These are phyloP conservation scores for Cisticola juncidis DNA, from an alignment of 2,113 vertebrate species.

Conservation along the genomic window DNA sequence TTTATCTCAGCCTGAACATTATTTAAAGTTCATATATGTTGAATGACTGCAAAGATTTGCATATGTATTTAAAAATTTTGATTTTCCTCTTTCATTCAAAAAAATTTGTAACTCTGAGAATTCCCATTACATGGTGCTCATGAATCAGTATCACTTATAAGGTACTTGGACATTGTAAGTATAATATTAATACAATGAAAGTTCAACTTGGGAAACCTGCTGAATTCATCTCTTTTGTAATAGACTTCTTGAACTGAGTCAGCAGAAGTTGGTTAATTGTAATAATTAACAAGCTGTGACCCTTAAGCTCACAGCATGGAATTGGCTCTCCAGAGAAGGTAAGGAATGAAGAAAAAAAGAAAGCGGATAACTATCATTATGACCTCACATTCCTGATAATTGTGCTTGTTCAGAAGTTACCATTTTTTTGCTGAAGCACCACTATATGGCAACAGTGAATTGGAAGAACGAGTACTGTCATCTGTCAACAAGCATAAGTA, in stretches of 20 bases:
- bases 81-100: background rate
- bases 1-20: background rate
- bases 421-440: background rate
- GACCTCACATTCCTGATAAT: background rate
- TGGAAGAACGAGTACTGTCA: background rate
- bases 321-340: background rate
- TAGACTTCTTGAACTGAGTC: background rate
- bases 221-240: background rate
- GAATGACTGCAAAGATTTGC: background rate
- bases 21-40: background rate
- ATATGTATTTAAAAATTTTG: background rate
- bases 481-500: background rate
- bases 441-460: background rate
- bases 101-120: background rate
- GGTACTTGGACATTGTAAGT: background rate
- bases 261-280: background rate
- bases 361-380: background rate
- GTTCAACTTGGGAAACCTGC: background rate
- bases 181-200: background rate
- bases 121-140: background rate
- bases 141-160: background rate
- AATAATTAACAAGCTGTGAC: background rate
- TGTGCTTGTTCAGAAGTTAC: background rate
- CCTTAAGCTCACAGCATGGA: background rate
- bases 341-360: background rate